Evolutionary conservation across 1,140 invertebrate species (phyloP).

Genomic region (Heliconius hewitsoni): DNA sequence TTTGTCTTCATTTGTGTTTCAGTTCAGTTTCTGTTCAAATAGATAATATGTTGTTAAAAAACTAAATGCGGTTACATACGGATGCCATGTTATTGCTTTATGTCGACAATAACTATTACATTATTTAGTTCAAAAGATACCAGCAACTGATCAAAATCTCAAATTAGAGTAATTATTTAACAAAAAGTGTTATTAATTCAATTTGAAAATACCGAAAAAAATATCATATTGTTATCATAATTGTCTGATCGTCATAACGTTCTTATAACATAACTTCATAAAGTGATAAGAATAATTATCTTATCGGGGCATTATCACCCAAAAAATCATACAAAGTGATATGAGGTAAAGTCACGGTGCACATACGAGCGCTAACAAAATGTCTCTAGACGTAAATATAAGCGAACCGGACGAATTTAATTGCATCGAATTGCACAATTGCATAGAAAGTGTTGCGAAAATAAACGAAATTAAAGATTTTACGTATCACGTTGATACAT

Average conservation of each 20-base stretch:
- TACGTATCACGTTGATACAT: slow-evolving; percentile 65
- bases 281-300: slow-evolving; percentile 2
- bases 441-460: slow-evolving; percentile 56
- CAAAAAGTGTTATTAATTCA: no score
- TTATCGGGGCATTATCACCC: not conserved
- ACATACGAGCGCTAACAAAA: slow-evolving; percentile 38
- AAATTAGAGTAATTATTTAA: no score
- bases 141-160: no score
- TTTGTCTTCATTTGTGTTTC: no score
- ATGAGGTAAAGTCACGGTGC: slow-evolving; percentile 25
- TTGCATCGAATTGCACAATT: slow-evolving; percentile 63
- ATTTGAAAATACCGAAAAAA: not conserved
- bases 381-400: slow-evolving; percentile 74
- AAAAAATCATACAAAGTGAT: slow-evolving; percentile 14
- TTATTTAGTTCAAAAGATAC: no score
- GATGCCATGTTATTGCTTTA: no score
- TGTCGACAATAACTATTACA: no score
- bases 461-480: slow-evolving; percentile 57
- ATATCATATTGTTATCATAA: not conserved
- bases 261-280: not conserved
- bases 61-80: no score
- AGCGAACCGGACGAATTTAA: slow-evolving; percentile 75
- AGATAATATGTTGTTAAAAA: no score
- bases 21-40: no score
- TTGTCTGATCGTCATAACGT: not conserved